These are phyloP conservation scores for Ferrisia virgata DNA, from an alignment of 2,888 invertebrate species.

Conservation along the genomic window DNA sequence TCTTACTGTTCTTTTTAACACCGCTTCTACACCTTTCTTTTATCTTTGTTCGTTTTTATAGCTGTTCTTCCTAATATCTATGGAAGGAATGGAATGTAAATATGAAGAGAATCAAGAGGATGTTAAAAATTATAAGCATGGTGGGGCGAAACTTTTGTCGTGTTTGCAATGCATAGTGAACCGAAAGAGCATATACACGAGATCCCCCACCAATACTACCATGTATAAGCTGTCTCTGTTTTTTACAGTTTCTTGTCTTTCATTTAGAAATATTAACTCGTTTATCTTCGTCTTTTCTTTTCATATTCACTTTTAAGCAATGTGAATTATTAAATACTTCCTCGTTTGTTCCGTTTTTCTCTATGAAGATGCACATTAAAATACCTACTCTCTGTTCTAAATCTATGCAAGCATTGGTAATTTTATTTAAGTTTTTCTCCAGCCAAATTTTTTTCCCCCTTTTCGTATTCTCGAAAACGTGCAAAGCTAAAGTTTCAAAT, in stretches of 20 bases:
- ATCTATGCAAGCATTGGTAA: neutral
- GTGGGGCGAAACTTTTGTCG: neutral
- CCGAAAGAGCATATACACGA: conserved; percentile 14
- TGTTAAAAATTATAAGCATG: neutral
- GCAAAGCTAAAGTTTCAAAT: no score
- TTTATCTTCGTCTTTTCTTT: conserved; percentile 31
- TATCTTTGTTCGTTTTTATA: conserved; percentile 44
- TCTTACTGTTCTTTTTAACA: conserved; percentile 40
- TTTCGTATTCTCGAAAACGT: no score
- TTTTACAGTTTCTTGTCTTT: conserved; percentile 6
- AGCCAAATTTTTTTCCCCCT: neutral
- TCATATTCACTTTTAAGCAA: conserved; percentile 34
- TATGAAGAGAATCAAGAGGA: conserved; percentile 35
- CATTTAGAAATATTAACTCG: neutral
- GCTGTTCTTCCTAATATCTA: conserved; percentile 35
- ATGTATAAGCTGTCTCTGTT: neutral
- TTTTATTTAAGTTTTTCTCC: neutral
- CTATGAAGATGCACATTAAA: neutral
- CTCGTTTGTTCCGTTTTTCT: conserved; percentile 26
- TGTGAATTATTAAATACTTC: conserved; percentile 44
- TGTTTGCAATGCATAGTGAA: conserved; percentile 42
- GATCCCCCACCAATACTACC: neutral
- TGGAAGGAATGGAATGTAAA: conserved; percentile 42
- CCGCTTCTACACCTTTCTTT: conserved; percentile 44
- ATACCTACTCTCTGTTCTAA: neutral